Evolutionary conservation across 2,888 invertebrate genomes (phyloP).

Genomic region (Nezara viridula): DNA sequence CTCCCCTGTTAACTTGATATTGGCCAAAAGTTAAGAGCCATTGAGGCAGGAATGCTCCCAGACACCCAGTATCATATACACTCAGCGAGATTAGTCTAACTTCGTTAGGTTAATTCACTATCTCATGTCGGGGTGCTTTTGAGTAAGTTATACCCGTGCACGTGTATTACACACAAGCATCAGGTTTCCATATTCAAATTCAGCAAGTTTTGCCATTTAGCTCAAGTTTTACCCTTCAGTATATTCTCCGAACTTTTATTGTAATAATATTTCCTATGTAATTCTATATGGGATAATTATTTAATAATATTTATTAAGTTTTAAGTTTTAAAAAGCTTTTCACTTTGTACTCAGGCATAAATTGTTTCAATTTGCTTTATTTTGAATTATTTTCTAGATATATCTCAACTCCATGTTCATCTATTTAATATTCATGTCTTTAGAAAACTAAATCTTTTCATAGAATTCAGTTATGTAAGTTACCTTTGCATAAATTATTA

Average conservation of each 20-base stretch:
- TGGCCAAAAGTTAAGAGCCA: not conserved
- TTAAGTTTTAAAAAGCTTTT: not conserved
- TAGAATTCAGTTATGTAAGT: too few relatives aligned
- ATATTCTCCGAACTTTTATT: not conserved
- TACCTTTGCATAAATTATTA: too few relatives aligned
- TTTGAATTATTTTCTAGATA: too few relatives aligned
- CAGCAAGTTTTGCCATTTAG: not conserved
- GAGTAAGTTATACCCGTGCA: not conserved
- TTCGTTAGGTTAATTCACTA: slow-evolving; percentile 8
- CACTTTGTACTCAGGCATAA: too few relatives aligned
- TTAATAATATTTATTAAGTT: not conserved
- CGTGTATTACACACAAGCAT: not conserved
- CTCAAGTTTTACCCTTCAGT: not conserved
- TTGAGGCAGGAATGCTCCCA: not conserved
- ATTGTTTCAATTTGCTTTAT: too few relatives aligned
- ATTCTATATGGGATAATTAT: too few relatives aligned
- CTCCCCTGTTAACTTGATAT: not conserved
- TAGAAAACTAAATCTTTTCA: too few relatives aligned
- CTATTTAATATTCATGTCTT: too few relatives aligned
- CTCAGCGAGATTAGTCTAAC: slow-evolving; percentile 19
- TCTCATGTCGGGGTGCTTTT: not conserved
- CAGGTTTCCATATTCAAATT: not conserved
- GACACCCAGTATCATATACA: not conserved
- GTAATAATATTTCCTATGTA: not conserved
- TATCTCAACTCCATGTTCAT: too few relatives aligned